Evolutionary conservation across 2,797 vertebrate genomes (phyloP).

Genomic region (Sebastes variabilis): DNA sequence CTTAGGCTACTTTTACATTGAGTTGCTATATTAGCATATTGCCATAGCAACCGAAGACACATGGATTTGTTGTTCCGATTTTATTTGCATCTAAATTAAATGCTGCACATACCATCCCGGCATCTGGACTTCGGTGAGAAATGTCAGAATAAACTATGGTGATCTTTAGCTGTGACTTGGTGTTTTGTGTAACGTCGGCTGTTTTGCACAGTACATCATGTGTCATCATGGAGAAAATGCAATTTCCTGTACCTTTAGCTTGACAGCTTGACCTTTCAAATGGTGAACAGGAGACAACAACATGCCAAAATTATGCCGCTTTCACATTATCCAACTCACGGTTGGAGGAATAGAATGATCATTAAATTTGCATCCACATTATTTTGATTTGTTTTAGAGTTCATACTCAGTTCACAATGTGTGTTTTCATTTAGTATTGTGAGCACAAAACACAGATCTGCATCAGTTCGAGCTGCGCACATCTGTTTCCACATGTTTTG

Average conservation of each 20-base stretch:
- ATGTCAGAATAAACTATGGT: not conserved
- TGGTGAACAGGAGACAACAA: not conserved
- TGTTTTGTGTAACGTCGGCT: not conserved
- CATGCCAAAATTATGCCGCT: not conserved
- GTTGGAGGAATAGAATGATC: not conserved
- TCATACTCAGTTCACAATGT: not conserved
- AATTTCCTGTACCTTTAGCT: not conserved
- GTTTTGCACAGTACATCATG: not conserved
- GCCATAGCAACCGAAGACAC: slow-evolving; percentile 9
- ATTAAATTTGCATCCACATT: not conserved
- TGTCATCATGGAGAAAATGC: not conserved
- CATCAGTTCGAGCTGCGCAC: not conserved
- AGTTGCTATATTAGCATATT: slow-evolving; percentile 3
- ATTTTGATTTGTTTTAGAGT: not conserved
- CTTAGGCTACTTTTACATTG: not conserved
- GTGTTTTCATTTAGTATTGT: not conserved
- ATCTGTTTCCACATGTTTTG: not conserved
- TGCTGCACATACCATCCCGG: not conserved
- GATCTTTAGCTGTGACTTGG: not conserved
- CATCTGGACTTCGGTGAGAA: not conserved
- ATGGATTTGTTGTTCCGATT: not conserved
- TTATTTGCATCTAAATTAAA: slow-evolving; percentile 30
- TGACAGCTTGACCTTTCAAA: not conserved
- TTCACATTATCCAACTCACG: not conserved
- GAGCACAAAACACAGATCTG: not conserved